A percentile compares a stretch with the other conserved stretches of the same genome.
Evolutionary conservation across 2,888 invertebrate species (phyloP).

Genomic region (Eupithecia subumbrata): DNA sequence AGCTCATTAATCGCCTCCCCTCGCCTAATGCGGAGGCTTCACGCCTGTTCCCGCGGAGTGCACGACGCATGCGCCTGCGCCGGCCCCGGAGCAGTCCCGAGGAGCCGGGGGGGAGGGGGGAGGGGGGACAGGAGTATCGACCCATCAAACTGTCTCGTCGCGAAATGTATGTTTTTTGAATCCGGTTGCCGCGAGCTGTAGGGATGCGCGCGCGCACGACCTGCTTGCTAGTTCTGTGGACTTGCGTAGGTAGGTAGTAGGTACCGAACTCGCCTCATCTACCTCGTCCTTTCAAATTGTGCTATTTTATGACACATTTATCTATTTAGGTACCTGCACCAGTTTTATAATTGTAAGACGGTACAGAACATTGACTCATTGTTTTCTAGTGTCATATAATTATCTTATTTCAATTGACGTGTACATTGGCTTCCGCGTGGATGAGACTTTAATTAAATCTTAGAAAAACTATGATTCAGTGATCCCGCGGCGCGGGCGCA

Average conservation of each 20-base stretch:
- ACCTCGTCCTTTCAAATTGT: too few relatives aligned
- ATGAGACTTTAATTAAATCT: background rate
- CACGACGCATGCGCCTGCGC: constrained; percentile 2
- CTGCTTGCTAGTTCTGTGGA: too few relatives aligned
- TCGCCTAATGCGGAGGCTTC: constrained; percentile 12
- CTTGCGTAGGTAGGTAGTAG: too few relatives aligned
- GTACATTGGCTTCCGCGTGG: background rate
- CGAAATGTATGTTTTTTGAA: constrained; percentile 38
- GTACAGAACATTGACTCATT: too few relatives aligned
- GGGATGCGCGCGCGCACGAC: constrained; percentile 16
- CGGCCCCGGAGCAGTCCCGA: background rate
- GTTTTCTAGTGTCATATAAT: background rate
- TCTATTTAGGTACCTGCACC: background rate
- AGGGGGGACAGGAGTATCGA: constrained; percentile 15
- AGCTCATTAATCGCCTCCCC: constrained; percentile 10
- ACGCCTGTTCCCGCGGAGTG: constrained; percentile 12
- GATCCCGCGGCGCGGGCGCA: background rate
- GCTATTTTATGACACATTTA: background rate
- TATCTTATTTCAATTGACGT: background rate
- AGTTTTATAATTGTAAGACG: too few relatives aligned
- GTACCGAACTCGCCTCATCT: background rate
- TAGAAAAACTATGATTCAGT: background rate
- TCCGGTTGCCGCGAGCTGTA: constrained; percentile 32
- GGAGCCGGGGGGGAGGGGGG: background rate
- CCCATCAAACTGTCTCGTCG: constrained; percentile 38